Evolutionary conservation across 2,888 invertebrate species (phyloP), one percentile per base, ranked within the genome.

Genomic region (Cosmia pyralina): DNA sequence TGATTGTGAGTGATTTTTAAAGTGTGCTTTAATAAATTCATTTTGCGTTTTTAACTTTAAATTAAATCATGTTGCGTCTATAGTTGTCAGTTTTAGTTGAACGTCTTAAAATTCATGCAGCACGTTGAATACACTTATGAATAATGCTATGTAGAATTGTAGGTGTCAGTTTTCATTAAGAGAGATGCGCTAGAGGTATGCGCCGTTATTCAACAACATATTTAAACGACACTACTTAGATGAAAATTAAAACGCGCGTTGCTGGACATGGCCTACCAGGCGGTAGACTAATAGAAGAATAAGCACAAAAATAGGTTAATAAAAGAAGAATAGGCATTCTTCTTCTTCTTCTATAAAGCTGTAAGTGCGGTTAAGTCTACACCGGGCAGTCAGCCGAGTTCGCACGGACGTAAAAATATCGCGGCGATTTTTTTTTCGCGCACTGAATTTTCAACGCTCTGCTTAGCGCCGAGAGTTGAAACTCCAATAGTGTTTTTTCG

Each of bases 131-230:
- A n/a, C 34, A 67, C 17, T 46, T 11, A 63, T 19, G 17, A 63
- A 63, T 34, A 34, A 28, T 48, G 8, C 2, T 48, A 68, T 15
- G 5, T 46, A 17, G 3, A 22, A 28, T 28, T 55, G 55, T 28
- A 28, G 17, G 15, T 48, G 19, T 48, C 38, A 64, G 22, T 64
- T 68, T 68, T 48, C 22, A 68, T 63, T 38, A 48, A 68, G 15
- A 3, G 13, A 34, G 13, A 67, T 46, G 34, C 17, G 11, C 17
- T 63, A 38, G 17, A 67, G n/a, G n/a, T n/a, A n/a, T 46, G n/a
- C 62, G 11, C 46, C 34, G n/a, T 46, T 19, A 8, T 50, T 50
- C 64, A 41, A 41, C 15, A 17, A 11, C 34, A 11, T n/a, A 46
- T 11, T 19, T 13, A 28, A 28, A 48, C 19, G 8, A 48, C 19